Evolutionary conservation across 2,888 invertebrate species (phyloP).

Genomic region (Thysanoteuthis rhombus): DNA sequence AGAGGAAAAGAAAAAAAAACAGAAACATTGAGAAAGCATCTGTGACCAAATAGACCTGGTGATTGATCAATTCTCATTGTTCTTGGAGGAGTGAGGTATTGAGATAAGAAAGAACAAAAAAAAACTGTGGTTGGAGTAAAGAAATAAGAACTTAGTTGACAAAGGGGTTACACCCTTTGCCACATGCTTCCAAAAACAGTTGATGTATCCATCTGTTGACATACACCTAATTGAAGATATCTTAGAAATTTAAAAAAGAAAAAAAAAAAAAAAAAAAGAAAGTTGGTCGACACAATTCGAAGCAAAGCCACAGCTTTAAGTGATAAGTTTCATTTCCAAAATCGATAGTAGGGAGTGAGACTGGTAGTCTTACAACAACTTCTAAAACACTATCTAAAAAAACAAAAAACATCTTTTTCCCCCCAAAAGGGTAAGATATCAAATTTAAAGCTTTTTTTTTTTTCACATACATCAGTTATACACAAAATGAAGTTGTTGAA

Average conservation of each 20-base stretch:
- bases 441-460: too few species aligned
- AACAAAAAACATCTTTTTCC: too few species aligned
- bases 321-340: too few species aligned
- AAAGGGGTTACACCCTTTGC: background rate
- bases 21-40: background rate
- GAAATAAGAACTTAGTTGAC: background rate
- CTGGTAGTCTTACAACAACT: too few species aligned
- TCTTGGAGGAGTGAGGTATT: background rate
- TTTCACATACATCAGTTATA: too few species aligned
- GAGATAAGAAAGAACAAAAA: background rate
- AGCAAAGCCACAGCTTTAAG: too few species aligned
- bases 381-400: too few species aligned
- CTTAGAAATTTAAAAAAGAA: background rate
- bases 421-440: too few species aligned
- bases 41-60: background rate
- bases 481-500: too few species aligned
- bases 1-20: background rate
- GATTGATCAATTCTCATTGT: background rate
- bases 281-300: too few species aligned
- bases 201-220: background rate
- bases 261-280: background rate
- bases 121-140: background rate
- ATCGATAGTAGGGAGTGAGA: too few species aligned
- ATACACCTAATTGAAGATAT: background rate
- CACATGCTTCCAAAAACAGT: background rate